phyloP scores from a whole-genome alignment of 2,113 vertebrate species.

The Toxotes jaculatrix region DNA sequence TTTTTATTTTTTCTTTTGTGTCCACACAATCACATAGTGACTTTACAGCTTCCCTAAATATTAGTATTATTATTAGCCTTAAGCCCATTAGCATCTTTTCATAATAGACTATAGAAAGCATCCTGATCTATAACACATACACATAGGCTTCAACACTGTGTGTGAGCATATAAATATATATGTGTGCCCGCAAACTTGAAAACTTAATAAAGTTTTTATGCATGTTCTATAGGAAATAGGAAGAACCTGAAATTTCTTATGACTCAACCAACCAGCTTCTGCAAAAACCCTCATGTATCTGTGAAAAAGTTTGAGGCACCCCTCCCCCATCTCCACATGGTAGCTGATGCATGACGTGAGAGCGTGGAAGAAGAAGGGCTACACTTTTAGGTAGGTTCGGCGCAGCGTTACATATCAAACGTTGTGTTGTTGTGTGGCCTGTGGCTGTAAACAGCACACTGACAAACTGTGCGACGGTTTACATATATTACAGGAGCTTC shows the following conservation, averaged over 20 bases:
- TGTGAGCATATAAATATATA: too few species aligned
- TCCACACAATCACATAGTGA: not conserved
- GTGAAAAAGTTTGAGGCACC: constrained; percentile 73
- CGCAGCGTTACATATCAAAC: not conserved
- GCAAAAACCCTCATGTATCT: constrained; percentile 72
- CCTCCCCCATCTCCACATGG: constrained; percentile 82
- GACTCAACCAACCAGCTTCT: constrained; percentile 70
- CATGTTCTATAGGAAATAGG: constrained; percentile 18
- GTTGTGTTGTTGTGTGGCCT: not conserved
- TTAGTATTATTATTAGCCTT: not conserved
- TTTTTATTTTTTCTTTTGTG: not conserved
- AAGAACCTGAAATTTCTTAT: constrained; percentile 33
- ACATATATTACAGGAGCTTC: not conserved
- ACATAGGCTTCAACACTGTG: too few species aligned
- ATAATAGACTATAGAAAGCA: too few species aligned
- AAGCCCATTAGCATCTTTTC: too few species aligned
- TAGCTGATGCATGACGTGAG: constrained; percentile 57
- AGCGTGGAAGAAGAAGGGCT: constrained; percentile 28
- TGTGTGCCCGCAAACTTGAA: too few species aligned
- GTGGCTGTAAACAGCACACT: not conserved
- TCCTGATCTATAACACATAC: too few species aligned
- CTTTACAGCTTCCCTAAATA: not conserved
- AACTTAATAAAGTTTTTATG: too few species aligned
- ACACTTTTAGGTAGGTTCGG: constrained; percentile 26
- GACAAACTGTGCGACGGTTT: not conserved